Evolutionary conservation across 2,797 vertebrate species (phyloP), one percentile per base, ranked within the genome.

Genomic region (Euthynnus affinis): DNA sequence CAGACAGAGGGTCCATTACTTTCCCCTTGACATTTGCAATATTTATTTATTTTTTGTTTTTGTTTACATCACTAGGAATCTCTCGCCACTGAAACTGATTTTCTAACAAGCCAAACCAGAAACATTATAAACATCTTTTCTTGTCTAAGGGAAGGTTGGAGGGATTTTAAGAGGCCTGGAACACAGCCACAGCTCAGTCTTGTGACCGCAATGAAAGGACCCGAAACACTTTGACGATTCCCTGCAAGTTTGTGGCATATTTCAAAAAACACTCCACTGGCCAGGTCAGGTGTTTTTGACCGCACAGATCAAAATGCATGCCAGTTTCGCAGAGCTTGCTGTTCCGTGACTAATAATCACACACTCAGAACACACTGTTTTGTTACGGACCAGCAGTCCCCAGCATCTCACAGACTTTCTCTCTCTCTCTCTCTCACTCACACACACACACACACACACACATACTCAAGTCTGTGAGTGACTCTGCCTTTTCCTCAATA

Each of bases 311-410:
- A 56, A 81, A 83, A 79, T 20, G 32, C 71, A 46, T 55, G 77
- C 56, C 73, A 66, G 71, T 66, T 72, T 88, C 4, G 2, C 42
- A 53, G 72, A 68, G 75, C 46, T 82, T 76, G 58, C 57, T 91
- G 85, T 91, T 89, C 85, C 73, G 44, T 90, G 87, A 90, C 82
- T 91, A 88, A 86, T 82, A 80, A 88, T 80, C 80, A 73, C 71
- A 84, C 76, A 77, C 64, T 81, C 57, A 44, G 78, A 85, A 88
- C 83, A 82, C 78, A 60, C 59, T 85, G 88, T 91, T 91, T 89
- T 83, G 72, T 86, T 84, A 70, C 25, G 42, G 71, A 80, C 87
- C 80, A 88, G 73, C 81, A 88, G 73, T 56, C 76, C 60, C 22
- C 22, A 66, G 52, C 67, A 74, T 66, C 72, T 80, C 75, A 58